A percentile compares a stretch with the other conserved stretches of the same genome.
Evolutionary conservation across 1,140 invertebrate species (phyloP).

Genomic region (Eufriesea mexicana): DNA sequence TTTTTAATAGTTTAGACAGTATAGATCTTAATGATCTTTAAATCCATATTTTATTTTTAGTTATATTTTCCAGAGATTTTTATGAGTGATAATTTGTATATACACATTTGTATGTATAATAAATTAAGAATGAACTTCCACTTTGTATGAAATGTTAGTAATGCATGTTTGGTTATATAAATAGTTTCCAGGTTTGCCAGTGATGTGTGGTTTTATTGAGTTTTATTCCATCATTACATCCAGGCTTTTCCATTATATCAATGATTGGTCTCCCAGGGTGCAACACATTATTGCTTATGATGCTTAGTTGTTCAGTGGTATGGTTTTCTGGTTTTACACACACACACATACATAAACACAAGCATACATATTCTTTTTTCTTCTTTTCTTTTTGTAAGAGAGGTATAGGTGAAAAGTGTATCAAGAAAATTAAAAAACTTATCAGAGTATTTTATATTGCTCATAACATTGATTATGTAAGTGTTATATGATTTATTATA

Average conservation of each 20-base stretch:
- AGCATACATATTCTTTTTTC: not conserved
- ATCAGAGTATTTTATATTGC: not conserved
- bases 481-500: not conserved
- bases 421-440: not conserved
- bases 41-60: not conserved
- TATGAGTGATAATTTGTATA: not conserved
- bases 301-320: slow-evolving; percentile 65
- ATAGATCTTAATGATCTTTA: not conserved
- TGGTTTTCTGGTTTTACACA: slow-evolving; percentile 61
- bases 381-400: slow-evolving; percentile 36
- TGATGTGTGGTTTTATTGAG: slow-evolving; percentile 64
- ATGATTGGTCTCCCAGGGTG: slow-evolving; percentile 61
- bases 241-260: slow-evolving; percentile 63
- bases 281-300: slow-evolving; percentile 63
- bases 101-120: not conserved
- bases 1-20: not conserved
- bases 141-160: slow-evolving; percentile 49
- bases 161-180: slow-evolving; percentile 58
- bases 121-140: slow-evolving; percentile 8
- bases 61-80: not conserved
- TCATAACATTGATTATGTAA: not conserved
- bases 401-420: slow-evolving; percentile 42
- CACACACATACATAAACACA: not conserved
- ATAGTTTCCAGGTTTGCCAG: slow-evolving; percentile 62
- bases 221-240: slow-evolving; percentile 63